These are phyloP conservation scores for Oreonectes daqikongensis DNA, from an alignment of 2,797 vertebrate genomes.

Conservation along the genomic window DNA sequence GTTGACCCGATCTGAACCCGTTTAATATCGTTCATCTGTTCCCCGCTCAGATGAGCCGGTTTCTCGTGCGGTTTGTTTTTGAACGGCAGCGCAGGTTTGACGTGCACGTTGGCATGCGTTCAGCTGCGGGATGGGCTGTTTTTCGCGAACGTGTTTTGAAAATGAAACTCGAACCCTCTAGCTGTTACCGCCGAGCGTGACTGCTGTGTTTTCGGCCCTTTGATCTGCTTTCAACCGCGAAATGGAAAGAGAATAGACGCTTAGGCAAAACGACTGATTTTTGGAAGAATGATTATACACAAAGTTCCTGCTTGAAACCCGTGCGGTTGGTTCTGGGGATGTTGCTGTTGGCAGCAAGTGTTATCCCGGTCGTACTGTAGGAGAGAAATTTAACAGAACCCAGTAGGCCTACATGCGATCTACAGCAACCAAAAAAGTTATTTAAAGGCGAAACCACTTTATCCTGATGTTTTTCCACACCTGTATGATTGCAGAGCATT, in stretches of 20 bases:
- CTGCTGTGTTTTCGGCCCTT: conserved; percentile 19
- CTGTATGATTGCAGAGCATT: no score
- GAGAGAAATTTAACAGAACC: no score
- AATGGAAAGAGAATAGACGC: conserved; percentile 47
- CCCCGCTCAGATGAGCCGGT: background rate
- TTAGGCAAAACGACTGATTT: conserved; percentile 11
- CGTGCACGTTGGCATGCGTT: background rate
- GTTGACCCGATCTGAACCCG: conserved; percentile 5
- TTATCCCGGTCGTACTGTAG: background rate
- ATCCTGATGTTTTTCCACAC: no score
- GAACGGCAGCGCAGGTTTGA: background rate
- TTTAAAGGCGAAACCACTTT: no score
- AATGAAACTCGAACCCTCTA: conserved; percentile 26
- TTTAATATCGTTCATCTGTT: background rate
- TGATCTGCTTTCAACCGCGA: conserved; percentile 45
- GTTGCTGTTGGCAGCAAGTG: conserved; percentile 27
- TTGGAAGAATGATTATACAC: conserved; percentile 39
- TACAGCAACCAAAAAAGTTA: background rate
- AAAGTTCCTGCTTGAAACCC: conserved; percentile 24
- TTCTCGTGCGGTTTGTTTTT: background rate
- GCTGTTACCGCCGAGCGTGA: conserved; percentile 32
- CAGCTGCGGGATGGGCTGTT: background rate
- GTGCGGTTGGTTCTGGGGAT: conserved; percentile 25
- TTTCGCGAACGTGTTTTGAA: background rate
- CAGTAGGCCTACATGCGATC: background rate